These are phyloP conservation scores for Lepidocyrtinus sp. DNA, from an alignment of 2,888 invertebrate genomes.

Conservation along the genomic window DNA sequence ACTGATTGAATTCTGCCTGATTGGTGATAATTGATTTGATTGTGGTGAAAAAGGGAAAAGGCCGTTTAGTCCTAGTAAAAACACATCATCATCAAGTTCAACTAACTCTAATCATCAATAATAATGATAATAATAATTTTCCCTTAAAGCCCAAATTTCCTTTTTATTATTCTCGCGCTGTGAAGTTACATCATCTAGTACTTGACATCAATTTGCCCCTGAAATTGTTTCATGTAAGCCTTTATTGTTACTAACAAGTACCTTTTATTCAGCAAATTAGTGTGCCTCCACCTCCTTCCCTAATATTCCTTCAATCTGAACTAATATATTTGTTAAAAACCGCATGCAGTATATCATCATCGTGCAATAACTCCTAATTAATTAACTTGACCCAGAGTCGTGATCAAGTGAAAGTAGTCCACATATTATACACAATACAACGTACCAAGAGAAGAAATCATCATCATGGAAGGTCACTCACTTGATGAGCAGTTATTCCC, in stretches of 20 bases:
- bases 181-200: too few relatives aligned
- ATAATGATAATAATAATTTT: conserved; percentile 59
- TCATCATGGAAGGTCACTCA: conserved; percentile 70
- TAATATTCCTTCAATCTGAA: conserved; percentile 67
- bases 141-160: conserved; percentile 45
- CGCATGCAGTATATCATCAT: conserved; percentile 34
- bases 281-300: conserved; percentile 58
- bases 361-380: conserved; percentile 36
- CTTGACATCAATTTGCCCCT: too few relatives aligned
- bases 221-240: too few relatives aligned
- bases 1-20: conserved; percentile 70
- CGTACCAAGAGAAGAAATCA: conserved; percentile 41
- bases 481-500: conserved; percentile 70
- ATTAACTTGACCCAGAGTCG: conserved; percentile 51
- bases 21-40: conserved; percentile 70
- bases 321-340: conserved; percentile 67
- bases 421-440: too few relatives aligned
- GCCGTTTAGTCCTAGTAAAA: conserved; percentile 50
- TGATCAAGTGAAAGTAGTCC: too few relatives aligned
- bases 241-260: conserved; percentile 53
- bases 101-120: conserved; percentile 57
- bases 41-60: conserved; percentile 65
- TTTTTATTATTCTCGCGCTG: too few relatives aligned
- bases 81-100: conserved; percentile 40
- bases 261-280: conserved; percentile 53